Evolutionary conservation across 2,888 invertebrate species (phyloP).

Genomic region (Caenorhabditis sp.): DNA sequence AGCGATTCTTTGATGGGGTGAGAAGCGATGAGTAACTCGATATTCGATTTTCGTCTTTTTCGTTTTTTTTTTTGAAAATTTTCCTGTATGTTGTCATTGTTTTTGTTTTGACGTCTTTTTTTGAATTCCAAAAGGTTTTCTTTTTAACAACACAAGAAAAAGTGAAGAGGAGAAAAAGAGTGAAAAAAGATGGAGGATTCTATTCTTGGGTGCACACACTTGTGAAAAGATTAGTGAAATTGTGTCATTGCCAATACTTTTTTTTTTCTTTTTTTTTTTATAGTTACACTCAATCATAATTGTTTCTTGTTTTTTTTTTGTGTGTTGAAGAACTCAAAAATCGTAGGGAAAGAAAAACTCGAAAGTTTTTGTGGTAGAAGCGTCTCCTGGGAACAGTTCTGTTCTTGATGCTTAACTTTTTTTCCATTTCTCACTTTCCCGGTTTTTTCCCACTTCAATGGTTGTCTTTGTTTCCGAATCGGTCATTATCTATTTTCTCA

Average conservation of each 20-base stretch:
- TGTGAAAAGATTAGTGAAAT: slow-evolving; percentile 34
- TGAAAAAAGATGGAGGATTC: slow-evolving; percentile 8
- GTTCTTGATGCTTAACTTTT: slow-evolving; percentile 5
- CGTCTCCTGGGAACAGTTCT: background rate
- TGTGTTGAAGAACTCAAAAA: background rate
- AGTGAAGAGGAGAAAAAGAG: slow-evolving; percentile 15
- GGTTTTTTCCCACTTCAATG: background rate
- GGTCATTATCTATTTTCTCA: background rate
- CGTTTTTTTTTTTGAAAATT: background rate
- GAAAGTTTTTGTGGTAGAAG: background rate
- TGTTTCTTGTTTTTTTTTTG: background rate
- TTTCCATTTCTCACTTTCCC: background rate
- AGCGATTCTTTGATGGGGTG: background rate
- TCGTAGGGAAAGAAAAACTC: background rate
- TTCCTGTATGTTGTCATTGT: background rate
- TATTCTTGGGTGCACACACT: slow-evolving; percentile 29
- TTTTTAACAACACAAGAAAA: slow-evolving; percentile 7
- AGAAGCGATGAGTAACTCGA: background rate
- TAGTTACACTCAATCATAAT: background rate
- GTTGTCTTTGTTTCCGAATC: background rate
- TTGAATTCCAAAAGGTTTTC: background rate
- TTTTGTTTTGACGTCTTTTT: background rate
- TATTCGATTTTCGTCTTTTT: no score
- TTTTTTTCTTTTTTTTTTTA: background rate
- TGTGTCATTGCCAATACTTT: slow-evolving; percentile 27